Conservation (phyloP, 2,797 vertebrate genomes). For the Fistularia commersonii region DNA sequence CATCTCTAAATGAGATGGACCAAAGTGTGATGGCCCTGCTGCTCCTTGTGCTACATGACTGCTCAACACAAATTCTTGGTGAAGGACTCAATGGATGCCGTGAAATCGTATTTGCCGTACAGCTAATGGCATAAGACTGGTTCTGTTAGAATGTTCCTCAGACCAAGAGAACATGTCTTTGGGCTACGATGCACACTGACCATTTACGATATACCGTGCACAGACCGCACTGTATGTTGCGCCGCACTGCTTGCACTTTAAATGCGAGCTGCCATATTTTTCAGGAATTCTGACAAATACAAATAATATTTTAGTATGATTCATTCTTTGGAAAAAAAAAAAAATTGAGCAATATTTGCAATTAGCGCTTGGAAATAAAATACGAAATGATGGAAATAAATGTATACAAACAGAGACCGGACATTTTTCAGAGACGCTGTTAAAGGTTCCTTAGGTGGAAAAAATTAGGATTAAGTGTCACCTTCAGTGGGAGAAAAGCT, state of each 20-base stretch:
- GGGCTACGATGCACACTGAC: conserved; percentile 61
- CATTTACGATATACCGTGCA: conserved; percentile 44
- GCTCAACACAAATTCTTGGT: conserved; percentile 66
- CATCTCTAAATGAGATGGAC: conserved; percentile 81
- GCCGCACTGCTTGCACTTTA: neutral
- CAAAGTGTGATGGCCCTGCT: conserved; percentile 75
- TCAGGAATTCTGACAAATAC: conserved; percentile 10
- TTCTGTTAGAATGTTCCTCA: conserved; percentile 62
- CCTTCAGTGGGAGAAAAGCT: conserved; percentile 13
- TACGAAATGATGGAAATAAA: neutral
- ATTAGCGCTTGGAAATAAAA: no score
- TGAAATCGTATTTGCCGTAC: conserved; percentile 67
- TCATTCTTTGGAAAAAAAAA: no score
- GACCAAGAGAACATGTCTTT: conserved; percentile 58
- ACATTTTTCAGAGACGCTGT: conserved; percentile 31
- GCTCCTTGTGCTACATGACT: conserved; percentile 73
- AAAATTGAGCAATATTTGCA: no score
- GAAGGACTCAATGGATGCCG: conserved; percentile 70
- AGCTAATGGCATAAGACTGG: conserved; percentile 65
- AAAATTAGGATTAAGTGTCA: conserved; percentile 44
- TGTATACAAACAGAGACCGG: conserved; percentile 12
- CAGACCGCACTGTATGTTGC: conserved; percentile 10
- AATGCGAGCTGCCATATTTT: conserved; percentile 2
- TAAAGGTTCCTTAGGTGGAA: conserved; percentile 38
- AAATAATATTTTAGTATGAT: neutral